A percentile compares a stretch with the other conserved stretches of the same genome.
Conservation (phyloP, 1,140 invertebrate genomes). For the Pantala flavescens region DNA sequence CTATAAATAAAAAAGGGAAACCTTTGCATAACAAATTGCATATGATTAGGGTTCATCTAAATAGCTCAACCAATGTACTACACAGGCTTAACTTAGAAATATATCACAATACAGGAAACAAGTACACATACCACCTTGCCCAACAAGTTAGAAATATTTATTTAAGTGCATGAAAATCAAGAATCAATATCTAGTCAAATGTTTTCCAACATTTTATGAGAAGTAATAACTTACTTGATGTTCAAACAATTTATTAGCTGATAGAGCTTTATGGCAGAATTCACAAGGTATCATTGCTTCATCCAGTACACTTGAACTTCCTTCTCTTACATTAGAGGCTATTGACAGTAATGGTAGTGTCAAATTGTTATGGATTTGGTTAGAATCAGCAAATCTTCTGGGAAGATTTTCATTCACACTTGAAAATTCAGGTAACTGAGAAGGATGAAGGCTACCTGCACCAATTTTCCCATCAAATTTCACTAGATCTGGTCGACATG, state of each 20-base stretch:
- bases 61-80: no score
- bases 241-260: neutral
- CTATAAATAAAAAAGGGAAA: no score
- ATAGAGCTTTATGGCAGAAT: neutral
- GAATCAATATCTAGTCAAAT: no score
- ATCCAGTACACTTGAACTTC: neutral
- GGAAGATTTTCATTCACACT: neutral
- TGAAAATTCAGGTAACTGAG: neutral
- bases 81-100: no score
- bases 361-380: neutral
- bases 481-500: slow-evolving; percentile 18
- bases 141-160: no score
- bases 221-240: neutral
- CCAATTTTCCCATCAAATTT: neutral
- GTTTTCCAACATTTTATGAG: no score
- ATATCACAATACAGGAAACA: no score
- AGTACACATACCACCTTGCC: no score
- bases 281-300: slow-evolving; percentile 11
- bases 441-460: neutral
- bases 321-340: neutral
- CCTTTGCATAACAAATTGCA: no score
- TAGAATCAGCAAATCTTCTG: no score
- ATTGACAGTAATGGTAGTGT: neutral
- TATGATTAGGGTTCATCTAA: no score
- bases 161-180: no score